These are phyloP conservation scores for Atethmia centrago DNA, from an alignment of 2,888 invertebrate genomes.

Conservation along the genomic window DNA sequence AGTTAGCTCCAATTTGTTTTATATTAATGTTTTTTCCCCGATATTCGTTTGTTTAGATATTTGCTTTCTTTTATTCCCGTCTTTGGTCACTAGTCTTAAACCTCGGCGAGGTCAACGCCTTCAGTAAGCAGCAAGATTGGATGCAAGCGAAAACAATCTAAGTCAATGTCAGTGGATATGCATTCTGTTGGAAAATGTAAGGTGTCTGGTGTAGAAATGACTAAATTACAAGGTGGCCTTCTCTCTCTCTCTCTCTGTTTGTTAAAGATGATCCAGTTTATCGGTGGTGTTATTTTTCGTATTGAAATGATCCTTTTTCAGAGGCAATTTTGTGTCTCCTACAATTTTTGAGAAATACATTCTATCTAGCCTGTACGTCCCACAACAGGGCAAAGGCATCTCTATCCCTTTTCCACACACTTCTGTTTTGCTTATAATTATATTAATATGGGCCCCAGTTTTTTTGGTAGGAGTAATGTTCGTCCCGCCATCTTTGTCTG, in stretches of 20 bases:
- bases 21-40: not conserved
- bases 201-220: constrained; percentile 21
- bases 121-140: not conserved
- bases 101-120: constrained; percentile 21
- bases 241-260: constrained; percentile 14
- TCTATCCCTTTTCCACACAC: not conserved
- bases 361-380: not conserved
- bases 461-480: not conserved
- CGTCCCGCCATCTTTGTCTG: not conserved
- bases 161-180: constrained; percentile 58
- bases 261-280: not conserved
- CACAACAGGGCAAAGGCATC: not conserved
- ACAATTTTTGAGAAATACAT: not conserved
- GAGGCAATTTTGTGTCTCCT: not conserved
- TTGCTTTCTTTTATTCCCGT: not conserved
- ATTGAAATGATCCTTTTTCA: no score
- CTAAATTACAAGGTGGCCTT: constrained; percentile 14
- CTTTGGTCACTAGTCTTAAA: not conserved
- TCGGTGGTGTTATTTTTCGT: not conserved
- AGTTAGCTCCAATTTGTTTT: not conserved
- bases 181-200: constrained; percentile 39
- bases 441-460: not conserved
- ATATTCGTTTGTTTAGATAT: not conserved
- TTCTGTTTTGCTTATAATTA: not conserved
- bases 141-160: constrained; percentile 36